phyloP scores from a whole-genome alignment of 2,113 vertebrate genomes.

The Ploceus nigricollis region DNA sequence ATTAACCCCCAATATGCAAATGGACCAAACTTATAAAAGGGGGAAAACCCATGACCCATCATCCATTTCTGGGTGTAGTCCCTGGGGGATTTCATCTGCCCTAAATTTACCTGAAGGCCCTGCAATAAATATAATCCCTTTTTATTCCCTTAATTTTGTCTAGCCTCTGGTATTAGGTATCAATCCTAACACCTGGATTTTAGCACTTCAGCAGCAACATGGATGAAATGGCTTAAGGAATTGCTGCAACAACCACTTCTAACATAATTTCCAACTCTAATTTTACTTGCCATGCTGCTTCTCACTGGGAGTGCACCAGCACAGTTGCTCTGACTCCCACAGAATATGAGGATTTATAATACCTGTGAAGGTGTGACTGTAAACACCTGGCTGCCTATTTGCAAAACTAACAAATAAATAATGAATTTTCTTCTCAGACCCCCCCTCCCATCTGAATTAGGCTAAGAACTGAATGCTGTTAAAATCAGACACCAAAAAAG shows the following conservation, averaged over 20 bases:
- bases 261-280: fast-evolving
- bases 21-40: no score
- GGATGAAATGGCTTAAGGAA: not conserved
- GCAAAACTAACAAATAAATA: not conserved
- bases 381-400: not conserved
- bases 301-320: not conserved
- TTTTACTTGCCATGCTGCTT: fast-evolving
- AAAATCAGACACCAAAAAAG: not conserved
- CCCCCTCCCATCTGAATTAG: not conserved
- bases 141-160: not conserved
- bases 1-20: not conserved
- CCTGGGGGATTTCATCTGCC: not conserved
- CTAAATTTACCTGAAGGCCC: not conserved
- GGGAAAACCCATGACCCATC: not conserved
- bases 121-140: not conserved
- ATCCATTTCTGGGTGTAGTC: not conserved
- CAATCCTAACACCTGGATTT: not conserved
- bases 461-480: not conserved
- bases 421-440: not conserved
- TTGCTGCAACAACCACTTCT: not conserved
- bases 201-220: not conserved
- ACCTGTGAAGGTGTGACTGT: not conserved
- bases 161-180: not conserved
- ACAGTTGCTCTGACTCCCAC: not conserved
- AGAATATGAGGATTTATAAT: not conserved